Evolutionary conservation across 1,140 invertebrate genomes (phyloP), one percentile per base, ranked within the genome.

Genomic region (Aphelinus certus): DNA sequence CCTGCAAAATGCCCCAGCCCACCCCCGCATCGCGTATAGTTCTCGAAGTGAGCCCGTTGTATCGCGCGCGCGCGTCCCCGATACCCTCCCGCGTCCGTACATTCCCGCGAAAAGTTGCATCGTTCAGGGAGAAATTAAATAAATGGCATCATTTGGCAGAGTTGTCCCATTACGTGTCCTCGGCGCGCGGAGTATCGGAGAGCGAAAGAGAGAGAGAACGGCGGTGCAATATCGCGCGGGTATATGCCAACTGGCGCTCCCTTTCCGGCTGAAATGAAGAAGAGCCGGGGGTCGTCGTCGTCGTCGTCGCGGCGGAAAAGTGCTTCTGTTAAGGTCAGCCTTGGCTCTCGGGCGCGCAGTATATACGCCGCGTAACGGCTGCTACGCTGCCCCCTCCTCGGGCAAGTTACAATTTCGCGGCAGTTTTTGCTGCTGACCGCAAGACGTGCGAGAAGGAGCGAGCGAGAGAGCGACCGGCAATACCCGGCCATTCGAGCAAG

Each of bases 101-200:
- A n/a, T 1, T 3, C 42, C 45, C 55, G 2, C 53, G 73, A 60
- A 48, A 75, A 71, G 58, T 71, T 77, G 78, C 76, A 78, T 79
- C 78, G 77, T 81, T 83, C 81, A 78, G 26, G 26, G 83, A 80
- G 79, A 81, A 82, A 82, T 83, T 84, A 84, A 85, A 85, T 77
- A 77, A 84, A 86, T 83, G 79, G 79, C 81, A 84, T 85, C 81
- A 82, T 85, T 86, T 84, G 85, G 83, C 84, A 86, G 84, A 85
- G 79, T 84, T 82, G 79, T 76, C 55, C 79, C 67, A 78, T 78
- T 76, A 75, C 61, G 73, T 72, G 48, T 71, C 63, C 73, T 76
- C 42, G 26, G 71, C 57, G 69, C 53, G 71, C 56, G 57, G 56
- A 26, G 26, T 26, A 26, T 26, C 26, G 26, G 26, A 26, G 26